Evolutionary conservation across 92 coral and sea anemone genomes (phyloP).

Genomic region (Isaurus tuberculatus): DNA sequence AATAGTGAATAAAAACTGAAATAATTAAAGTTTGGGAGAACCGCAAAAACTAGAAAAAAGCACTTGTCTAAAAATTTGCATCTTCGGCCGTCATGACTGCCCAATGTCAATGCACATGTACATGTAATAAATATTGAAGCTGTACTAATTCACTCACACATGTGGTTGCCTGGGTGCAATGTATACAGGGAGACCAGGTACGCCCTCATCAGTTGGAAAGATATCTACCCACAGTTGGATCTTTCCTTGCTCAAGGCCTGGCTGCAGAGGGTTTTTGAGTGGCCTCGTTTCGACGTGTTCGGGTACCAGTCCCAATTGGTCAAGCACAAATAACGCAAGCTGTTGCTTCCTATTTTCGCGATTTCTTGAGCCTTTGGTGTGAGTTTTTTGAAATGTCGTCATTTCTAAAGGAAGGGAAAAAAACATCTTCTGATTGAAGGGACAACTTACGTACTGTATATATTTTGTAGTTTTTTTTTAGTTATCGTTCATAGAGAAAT

Average conservation of each 20-base stretch:
- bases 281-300: slow-evolving; percentile 95
- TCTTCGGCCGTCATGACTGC: too few relatives aligned
- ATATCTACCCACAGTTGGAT: slow-evolving; percentile 90
- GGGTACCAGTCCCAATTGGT: slow-evolving; percentile 77
- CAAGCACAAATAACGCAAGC: slow-evolving; percentile 77
- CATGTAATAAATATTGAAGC: too few relatives aligned
- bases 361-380: slow-evolving; percentile 30
- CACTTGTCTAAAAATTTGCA: too few relatives aligned
- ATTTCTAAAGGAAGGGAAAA: slow-evolving; percentile 55
- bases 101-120: too few relatives aligned
- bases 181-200: slow-evolving; percentile 76
- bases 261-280: slow-evolving; percentile 80
- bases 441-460: too few relatives aligned
- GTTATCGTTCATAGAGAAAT: too few relatives aligned
- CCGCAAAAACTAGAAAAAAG: too few relatives aligned
- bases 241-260: slow-evolving; percentile 85
- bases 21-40: too few relatives aligned
- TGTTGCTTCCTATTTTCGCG: slow-evolving; percentile 68
- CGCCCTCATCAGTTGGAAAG: slow-evolving; percentile 79
- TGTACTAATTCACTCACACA: slow-evolving; percentile 65
- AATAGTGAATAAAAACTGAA: too few relatives aligned
- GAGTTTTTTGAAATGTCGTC: slow-evolving; percentile 50
- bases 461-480: too few relatives aligned
- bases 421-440: too few relatives aligned
- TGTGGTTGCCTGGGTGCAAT: slow-evolving; percentile 82